Evolutionary conservation across 1,140 invertebrate species (phyloP), one percentile per base, ranked within the genome.

Genomic region (Condylostylus longicornis): DNA sequence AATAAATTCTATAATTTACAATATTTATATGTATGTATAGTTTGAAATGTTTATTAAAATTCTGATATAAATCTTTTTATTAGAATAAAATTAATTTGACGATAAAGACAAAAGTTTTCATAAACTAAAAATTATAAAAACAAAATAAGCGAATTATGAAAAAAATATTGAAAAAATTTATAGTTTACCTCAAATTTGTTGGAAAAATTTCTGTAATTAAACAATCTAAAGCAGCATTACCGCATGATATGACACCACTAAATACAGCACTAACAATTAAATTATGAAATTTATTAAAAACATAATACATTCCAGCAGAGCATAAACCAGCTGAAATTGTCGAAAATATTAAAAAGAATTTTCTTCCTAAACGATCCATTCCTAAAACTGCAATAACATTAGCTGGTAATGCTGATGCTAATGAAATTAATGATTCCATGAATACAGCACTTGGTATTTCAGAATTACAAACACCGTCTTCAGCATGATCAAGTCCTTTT

Each of bases 121-220:
- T n/a, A 18, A 13, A 39, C 13, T 6, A 39, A 38, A 30, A 19
- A 10, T 14, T 12, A 8, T 14, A 6, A 8, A 13, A 13, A 31
- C 17, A 18, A 18, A 31, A 18, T 18, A 7, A 7, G n/a, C 13
- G 7, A 31, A 31, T 14, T 6, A 18, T 7, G 6, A 23, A 23
- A 23, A 23, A 23, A 23, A 32, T 32, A 17, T 32, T 5, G n/a
- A n/a, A n/a, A n/a, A 15, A 27, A n/a, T n/a, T n/a, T n/a, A n/a
- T n/a, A 32, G 37, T 37, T 51, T 66, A 77, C 74, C 74, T 65
- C 47, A 87, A 65, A 65, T 82, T 79, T 20, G 82, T 87, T n/a
- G 82, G 82, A 57, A 87, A 87, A 41, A 87, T 80, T 67, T 87
- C 82, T 18, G 82, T 85, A 50, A 85, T 85, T 40, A 88, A 71